Evolutionary conservation across 2,797 vertebrate genomes (phyloP), one percentile per base, ranked within the genome.

Genomic region (Huso huso): DNA sequence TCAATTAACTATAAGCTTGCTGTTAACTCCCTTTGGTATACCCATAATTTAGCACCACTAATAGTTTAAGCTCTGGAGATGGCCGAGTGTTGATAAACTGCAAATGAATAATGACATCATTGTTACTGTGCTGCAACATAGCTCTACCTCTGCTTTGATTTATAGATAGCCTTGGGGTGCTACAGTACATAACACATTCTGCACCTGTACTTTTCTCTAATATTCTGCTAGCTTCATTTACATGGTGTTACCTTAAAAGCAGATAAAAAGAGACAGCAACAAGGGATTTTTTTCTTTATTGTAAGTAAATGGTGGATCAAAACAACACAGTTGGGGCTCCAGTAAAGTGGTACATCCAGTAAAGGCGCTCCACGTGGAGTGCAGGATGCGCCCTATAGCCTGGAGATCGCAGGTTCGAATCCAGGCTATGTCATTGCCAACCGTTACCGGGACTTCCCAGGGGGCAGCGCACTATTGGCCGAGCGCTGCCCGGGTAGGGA

Each of bases 21-120:
- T 58, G 12, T 58, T 58, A 58, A 58, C 55, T 58, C 55, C 55
- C 55, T 12, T 58, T 58, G 55, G 55, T 58, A 58, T 58, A 58
- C 55, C 55, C 4, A 62, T 62, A 37, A 62, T 62, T 62, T 62
- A 62, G 18, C 23, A 9, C 61, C 15, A 62, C 61, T 62, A 62
- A 62, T 62, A 37, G 8, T 62, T 62, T 62, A 62, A 62, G 61
- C 61, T 37, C 18, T 11, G 48, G 48, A 62, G 61, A 62, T 62
- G 48, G 23, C 8, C 10, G 18, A 62, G 8, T 62, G 61, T 62
- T 62, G 61, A 62, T 37, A 48, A 48, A 37, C 48, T 62, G 61
- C 61, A 62, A 62, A 62, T 62, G 48, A 62, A 37, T 62, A 62
- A 62, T 62, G 61, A 62, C 10, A 62, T 48, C 61, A 62, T 62